phyloP scores from a whole-genome alignment of 2,113 vertebrate species.

The Nyctibius bracteatus region DNA sequence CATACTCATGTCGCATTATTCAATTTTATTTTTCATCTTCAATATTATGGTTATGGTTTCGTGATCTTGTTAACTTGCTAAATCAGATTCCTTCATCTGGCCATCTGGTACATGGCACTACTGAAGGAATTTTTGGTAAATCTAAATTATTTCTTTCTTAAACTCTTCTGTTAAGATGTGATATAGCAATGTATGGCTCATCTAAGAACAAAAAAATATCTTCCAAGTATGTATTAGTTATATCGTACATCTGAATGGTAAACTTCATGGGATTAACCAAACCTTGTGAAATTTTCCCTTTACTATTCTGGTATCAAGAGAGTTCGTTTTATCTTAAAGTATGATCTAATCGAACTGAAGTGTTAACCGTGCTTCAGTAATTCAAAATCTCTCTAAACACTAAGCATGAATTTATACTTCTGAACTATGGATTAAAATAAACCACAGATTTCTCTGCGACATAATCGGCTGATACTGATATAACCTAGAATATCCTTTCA shows the following conservation, averaged over 20 bases:
- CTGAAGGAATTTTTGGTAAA: slow-evolving; percentile 17
- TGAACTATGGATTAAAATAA: slow-evolving; percentile 70
- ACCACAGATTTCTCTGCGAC: slow-evolving; percentile 59
- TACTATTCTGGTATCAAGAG: not conserved
- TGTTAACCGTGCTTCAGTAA: slow-evolving; percentile 5
- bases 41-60: slow-evolving; percentile 9
- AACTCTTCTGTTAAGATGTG: not conserved
- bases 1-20: not conserved
- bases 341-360: slow-evolving; percentile 34
- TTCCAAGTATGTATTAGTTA: not conserved
- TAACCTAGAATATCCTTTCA: slow-evolving; percentile 73
- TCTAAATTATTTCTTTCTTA: slow-evolving; percentile 23
- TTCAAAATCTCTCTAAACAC: slow-evolving; percentile 41
- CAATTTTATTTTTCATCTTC: slow-evolving; percentile 21
- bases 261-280: not conserved
- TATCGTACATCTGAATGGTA: not conserved
- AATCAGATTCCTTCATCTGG: slow-evolving; percentile 39
- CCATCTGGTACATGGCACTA: slow-evolving; percentile 41
- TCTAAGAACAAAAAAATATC: not conserved
- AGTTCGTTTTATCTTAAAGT: slow-evolving; percentile 14
- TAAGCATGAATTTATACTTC: slow-evolving; percentile 45
- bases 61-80: slow-evolving; percentile 37
- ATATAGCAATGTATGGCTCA: not conserved
- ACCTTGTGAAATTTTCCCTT: not conserved
- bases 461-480: slow-evolving; percentile 68